phyloP scores from a whole-genome alignment of 2,888 invertebrate genomes.

The Orthosia incerta region DNA sequence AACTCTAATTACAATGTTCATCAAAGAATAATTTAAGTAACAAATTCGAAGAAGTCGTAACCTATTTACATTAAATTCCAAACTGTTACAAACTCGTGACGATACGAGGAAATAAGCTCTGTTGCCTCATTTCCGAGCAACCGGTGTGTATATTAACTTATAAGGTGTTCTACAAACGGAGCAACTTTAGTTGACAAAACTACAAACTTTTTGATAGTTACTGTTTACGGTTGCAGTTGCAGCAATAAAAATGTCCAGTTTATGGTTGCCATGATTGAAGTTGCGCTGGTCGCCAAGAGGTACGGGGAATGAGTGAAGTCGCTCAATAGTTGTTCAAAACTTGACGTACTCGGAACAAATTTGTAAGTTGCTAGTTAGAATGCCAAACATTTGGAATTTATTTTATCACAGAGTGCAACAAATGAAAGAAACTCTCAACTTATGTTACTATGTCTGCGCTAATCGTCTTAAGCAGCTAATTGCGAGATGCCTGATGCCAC shows the following conservation, averaged over 20 bases:
- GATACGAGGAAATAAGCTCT: constrained; percentile 27
- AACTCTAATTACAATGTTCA: constrained; percentile 38
- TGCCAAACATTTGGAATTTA: too few species aligned
- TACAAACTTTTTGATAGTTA: neutral
- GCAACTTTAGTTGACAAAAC: neutral
- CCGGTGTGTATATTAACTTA: constrained; percentile 19
- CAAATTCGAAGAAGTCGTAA: constrained; percentile 13
- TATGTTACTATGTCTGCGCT: neutral
- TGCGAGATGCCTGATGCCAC: neutral
- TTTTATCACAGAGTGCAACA: neutral
- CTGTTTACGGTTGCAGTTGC: neutral
- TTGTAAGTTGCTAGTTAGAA: neutral
- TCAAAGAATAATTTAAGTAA: constrained; percentile 26
- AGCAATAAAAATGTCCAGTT: neutral
- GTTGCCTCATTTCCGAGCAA: constrained; percentile 37
- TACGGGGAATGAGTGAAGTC: too few species aligned
- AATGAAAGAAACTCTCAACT: neutral
- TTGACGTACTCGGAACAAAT: neutral
- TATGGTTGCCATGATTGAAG: neutral
- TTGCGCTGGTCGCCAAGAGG: too few species aligned
- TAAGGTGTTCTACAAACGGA: neutral
- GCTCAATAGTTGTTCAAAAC: neutral
- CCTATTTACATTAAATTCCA: constrained; percentile 15
- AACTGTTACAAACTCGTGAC: constrained; percentile 26
- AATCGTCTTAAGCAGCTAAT: neutral